These are phyloP conservation scores for Tetramorium parvispinum DNA, from an alignment of 1,140 invertebrate genomes.

Conservation along the genomic window DNA sequence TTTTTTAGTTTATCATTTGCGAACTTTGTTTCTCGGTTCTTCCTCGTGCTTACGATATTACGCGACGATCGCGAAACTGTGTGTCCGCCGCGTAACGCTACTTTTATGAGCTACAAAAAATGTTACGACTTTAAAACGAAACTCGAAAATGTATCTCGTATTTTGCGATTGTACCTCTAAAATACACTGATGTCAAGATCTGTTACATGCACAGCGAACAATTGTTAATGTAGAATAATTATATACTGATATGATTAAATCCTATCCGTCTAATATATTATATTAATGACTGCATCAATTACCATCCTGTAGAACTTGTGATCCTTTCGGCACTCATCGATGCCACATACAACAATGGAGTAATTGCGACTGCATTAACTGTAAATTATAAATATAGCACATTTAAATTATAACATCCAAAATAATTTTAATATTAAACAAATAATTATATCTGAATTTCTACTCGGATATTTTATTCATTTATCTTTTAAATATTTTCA, in stretches of 20 bases:
- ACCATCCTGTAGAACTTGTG: background rate
- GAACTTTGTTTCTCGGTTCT: conserved; percentile 24
- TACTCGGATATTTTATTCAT: background rate
- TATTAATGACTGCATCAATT: background rate
- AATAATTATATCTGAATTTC: no score
- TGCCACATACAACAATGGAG: background rate
- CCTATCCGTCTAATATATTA: background rate
- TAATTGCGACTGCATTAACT: background rate
- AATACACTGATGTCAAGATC: background rate
- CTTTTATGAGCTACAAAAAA: conserved; percentile 30
- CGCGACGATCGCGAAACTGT: conserved; percentile 1
- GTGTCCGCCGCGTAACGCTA: background rate
- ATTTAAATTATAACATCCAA: background rate
- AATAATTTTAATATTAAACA: background rate
- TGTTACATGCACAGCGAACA: background rate
- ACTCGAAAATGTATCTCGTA: background rate
- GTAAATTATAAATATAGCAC: background rate
- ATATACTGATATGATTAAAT: background rate
- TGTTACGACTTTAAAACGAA: conserved; percentile 7
- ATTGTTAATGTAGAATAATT: background rate
- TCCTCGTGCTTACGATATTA: conserved; percentile 43
- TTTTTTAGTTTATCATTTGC: conserved; percentile 30
- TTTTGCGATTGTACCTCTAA: background rate
- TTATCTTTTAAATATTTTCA: background rate
- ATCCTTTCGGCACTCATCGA: background rate